Conservation (phyloP, 2,888 invertebrate species). For the Microctonus aethiopoides region DNA sequence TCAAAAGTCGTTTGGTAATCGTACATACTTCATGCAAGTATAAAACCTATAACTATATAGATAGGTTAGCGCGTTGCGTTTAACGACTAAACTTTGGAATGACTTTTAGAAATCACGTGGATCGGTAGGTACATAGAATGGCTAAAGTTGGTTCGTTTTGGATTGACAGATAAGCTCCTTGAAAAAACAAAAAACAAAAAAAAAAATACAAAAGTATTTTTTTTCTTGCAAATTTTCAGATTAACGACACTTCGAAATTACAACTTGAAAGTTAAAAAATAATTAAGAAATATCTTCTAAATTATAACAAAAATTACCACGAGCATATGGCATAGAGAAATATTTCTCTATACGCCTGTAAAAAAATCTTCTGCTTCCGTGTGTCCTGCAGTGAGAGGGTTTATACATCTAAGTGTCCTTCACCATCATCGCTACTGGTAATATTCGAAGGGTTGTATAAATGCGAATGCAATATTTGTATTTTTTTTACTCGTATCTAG, state of each 20-base stretch:
- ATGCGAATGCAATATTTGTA: neutral
- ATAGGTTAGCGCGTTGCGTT: conserved; percentile 19
- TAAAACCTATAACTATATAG: conserved; percentile 15
- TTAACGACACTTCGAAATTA: too few relatives aligned
- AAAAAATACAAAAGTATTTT: conserved; percentile 17
- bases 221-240: too few relatives aligned
- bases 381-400: neutral
- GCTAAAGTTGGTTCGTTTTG: neutral
- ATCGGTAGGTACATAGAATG: neutral
- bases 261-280: too few relatives aligned
- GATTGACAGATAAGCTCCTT: neutral
- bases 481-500: neutral
- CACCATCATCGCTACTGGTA: neutral
- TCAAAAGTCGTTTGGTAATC: conserved; percentile 30
- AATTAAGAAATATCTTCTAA: too few relatives aligned
- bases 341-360: conserved; percentile 34
- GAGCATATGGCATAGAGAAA: neutral
- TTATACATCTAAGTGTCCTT: conserved; percentile 1
- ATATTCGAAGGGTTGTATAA: conserved; percentile 24
- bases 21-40: conserved; percentile 26
- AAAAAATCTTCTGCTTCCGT: conserved; percentile 46
- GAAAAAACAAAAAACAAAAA: conserved; percentile 19
- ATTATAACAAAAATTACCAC: too few relatives aligned
- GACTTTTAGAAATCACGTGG: conserved; percentile 22
- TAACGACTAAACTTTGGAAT: conserved; percentile 39